A percentile compares a stretch with the other conserved stretches of the same genome.
Conservation (phyloP, 53 echinoderm and acorn worm genomes). For the Stichopus horrens region DNA sequence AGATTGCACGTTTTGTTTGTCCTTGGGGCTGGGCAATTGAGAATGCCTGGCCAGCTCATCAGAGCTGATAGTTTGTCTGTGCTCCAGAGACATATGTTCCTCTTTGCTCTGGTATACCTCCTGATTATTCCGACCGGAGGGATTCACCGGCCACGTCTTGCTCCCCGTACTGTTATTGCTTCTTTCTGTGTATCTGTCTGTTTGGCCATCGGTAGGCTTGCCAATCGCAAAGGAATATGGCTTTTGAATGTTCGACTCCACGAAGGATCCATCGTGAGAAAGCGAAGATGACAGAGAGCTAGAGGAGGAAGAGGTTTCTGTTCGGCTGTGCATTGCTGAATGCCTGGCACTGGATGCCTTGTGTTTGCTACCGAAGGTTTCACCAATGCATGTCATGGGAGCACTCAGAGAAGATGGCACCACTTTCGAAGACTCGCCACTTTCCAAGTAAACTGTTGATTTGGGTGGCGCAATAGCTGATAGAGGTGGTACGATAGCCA, state of each 20-base stretch:
- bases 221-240: neutral
- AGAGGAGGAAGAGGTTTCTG: neutral
- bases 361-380: slow-evolving; percentile 17
- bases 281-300: neutral
- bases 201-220: neutral
- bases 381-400: slow-evolving; percentile 35
- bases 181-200: neutral
- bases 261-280: neutral
- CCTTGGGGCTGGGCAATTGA: neutral
- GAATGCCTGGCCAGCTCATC: neutral
- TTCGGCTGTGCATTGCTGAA: neutral
- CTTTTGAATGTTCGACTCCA: neutral
- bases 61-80: neutral
- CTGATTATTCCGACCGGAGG: neutral
- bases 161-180: neutral
- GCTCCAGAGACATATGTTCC: neutral
- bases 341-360: neutral
- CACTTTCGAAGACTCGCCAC: slow-evolving; percentile 31
- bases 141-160: neutral
- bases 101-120: slow-evolving; percentile 26
- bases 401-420: slow-evolving; percentile 42
- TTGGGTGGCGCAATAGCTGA: neutral
- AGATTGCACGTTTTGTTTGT: slow-evolving; percentile 42
- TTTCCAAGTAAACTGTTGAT: slow-evolving; percentile 20
- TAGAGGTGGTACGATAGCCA: slow-evolving; percentile 34